Evolutionary conservation across 2,113 vertebrate genomes (phyloP), one percentile per base, ranked within the genome.

Genomic region (Harpagus bidentatus): DNA sequence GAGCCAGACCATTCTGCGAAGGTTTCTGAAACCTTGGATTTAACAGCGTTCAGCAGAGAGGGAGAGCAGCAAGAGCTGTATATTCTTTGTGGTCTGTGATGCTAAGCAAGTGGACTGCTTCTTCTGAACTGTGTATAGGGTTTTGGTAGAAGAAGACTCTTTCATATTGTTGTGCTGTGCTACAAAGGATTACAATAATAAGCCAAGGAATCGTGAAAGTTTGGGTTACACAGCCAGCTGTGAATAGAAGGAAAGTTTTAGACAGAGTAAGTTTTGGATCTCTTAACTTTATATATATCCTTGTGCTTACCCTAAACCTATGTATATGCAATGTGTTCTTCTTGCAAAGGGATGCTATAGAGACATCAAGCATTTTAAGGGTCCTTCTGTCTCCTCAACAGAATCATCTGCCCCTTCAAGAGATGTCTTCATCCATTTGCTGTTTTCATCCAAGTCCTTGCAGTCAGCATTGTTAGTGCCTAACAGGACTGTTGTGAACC

Each of bases 51-150:
- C 23, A 50, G 28, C 7, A 70, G 48, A 88, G 53, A 93, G 8
- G 0, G 0, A 78, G 34, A 74, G 10, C 36, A 65, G 31, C 20
- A 45, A 0, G 11, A 80, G 28, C 58, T n/a, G 26, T 31, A 11
- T 52, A 6, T 71, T 61, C 36, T 82, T 42, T 76, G 32, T 42
- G 52, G 8, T 48, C 23, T 48, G 29, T 67, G 65, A 76, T 59
- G 22, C 47, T 92, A 83, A 84, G 48, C 43, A 47, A 52, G 20
- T 25, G 56, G 25, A 52, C 40, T 52, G 23, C 18, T 73, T 11
- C 38, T 86, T 86, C 61, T 72, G 77, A 78, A 18, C 11, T 40
- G 11, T 2, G 0, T 18, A 11, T 16, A 36, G 40, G 11, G 22
- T 81, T 90, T 52, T 29, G 32, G 38, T 72, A 63, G 65, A 81